Percentiles rank a stretch among this genome's conserved stretches.
Evolutionary conservation across 2,113 vertebrate genomes (phyloP).

Genomic region (Phylloscopus trochiloides): DNA sequence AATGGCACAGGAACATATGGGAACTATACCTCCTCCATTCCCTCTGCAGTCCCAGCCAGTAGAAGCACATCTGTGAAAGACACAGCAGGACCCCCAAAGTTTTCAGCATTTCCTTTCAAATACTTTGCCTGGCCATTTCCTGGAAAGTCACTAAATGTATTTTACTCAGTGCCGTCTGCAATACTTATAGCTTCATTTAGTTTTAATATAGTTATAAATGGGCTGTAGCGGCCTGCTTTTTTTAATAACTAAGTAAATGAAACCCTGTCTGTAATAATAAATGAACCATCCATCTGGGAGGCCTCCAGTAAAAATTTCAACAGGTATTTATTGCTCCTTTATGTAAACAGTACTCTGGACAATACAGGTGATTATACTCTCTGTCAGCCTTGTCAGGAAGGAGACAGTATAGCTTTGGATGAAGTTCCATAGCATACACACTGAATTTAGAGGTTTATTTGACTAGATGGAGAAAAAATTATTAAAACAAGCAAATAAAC

Average conservation of each 20-base stretch:
- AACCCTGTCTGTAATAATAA: slow-evolving; percentile 69
- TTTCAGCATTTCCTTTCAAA: slow-evolving; percentile 57
- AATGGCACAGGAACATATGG: background rate
- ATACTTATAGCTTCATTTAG: slow-evolving; percentile 67
- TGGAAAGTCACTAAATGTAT: slow-evolving; percentile 47
- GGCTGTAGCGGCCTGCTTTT: slow-evolving; percentile 57
- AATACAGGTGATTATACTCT: slow-evolving; percentile 35
- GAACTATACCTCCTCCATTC: background rate
- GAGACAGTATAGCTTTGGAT: background rate
- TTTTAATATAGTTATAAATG: slow-evolving; percentile 72
- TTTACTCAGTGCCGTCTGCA: slow-evolving; percentile 45
- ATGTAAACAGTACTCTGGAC: slow-evolving; percentile 44
- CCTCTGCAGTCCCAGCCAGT: background rate
- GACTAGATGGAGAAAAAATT: slow-evolving; percentile 4
- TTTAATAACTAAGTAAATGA: slow-evolving; percentile 71
- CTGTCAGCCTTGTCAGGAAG: slow-evolving; percentile 41
- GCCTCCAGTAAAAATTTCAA: slow-evolving; percentile 50
- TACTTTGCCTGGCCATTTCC: slow-evolving; percentile 38
- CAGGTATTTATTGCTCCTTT: slow-evolving; percentile 39
- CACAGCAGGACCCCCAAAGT: slow-evolving; percentile 22
- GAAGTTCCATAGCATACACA: background rate
- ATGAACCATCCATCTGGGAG: slow-evolving; percentile 52
- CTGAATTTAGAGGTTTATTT: slow-evolving; percentile 22
- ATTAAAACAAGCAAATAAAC: slow-evolving; percentile 32
- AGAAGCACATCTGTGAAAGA: background rate